Percentiles rank a stretch among this genome's conserved stretches.
phyloP scores from a whole-genome alignment of 2,888 invertebrate species.

The Chrysopilus asiliformis region DNA sequence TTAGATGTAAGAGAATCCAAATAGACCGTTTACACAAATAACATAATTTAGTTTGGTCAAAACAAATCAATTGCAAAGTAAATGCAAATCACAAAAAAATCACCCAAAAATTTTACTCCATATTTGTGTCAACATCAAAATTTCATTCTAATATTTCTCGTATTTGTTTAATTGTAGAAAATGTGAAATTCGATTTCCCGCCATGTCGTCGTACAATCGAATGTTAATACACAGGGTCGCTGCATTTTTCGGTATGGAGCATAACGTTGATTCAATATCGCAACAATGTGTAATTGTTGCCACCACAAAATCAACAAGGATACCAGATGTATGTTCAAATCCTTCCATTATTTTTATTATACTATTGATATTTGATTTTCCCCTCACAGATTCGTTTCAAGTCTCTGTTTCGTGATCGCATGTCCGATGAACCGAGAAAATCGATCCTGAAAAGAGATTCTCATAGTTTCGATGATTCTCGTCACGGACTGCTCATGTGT shows the following conservation, averaged over 20 bases:
- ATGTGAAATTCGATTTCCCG: slow-evolving; percentile 70
- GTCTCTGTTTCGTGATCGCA: slow-evolving; percentile 53
- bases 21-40: too few relatives aligned
- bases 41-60: neutral
- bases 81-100: too few relatives aligned
- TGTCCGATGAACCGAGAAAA: slow-evolving; percentile 52
- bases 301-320: slow-evolving; percentile 45
- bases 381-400: slow-evolving; percentile 47
- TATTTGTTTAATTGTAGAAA: slow-evolving; percentile 39
- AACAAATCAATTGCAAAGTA: neutral
- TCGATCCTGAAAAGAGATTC: slow-evolving; percentile 75
- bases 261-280: slow-evolving; percentile 77
- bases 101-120: too few relatives aligned
- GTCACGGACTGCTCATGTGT: slow-evolving; percentile 38
- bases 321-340: slow-evolving; percentile 29
- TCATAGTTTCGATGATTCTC: slow-evolving; percentile 63
- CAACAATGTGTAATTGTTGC: slow-evolving; percentile 70
- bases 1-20: too few relatives aligned
- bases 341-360: neutral
- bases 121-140: too few relatives aligned
- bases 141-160: slow-evolving; percentile 8
- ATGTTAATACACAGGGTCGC: slow-evolving; percentile 93
- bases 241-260: slow-evolving; percentile 86
- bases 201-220: slow-evolving; percentile 90
- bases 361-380: neutral